These are phyloP conservation scores for Cryptocephalus moraei DNA, from an alignment of 2,888 invertebrate species.

Conservation along the genomic window DNA sequence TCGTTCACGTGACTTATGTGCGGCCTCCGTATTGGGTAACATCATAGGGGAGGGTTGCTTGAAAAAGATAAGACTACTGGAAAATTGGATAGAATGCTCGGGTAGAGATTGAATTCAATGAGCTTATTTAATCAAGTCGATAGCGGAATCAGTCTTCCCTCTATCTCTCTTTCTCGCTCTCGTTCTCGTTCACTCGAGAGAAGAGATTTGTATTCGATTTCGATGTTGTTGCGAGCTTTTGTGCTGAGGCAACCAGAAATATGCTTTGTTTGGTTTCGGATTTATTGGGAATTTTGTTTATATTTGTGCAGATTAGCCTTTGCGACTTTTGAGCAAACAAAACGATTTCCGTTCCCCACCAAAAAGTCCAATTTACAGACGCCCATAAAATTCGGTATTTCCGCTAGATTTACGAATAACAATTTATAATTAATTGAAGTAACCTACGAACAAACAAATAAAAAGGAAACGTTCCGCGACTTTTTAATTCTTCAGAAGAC, in stretches of 20 bases:
- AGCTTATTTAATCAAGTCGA: conserved; percentile 35
- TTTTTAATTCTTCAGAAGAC: too few species aligned
- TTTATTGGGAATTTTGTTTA: conserved; percentile 8
- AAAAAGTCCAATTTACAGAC: too few species aligned
- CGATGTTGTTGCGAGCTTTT: neutral
- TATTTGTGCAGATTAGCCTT: too few species aligned
- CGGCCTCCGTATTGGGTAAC: conserved; percentile 31
- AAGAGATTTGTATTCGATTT: neutral
- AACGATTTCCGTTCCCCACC: too few species aligned
- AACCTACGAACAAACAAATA: too few species aligned
- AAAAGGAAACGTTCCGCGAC: too few species aligned
- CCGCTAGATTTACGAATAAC: too few species aligned
- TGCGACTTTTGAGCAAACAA: too few species aligned
- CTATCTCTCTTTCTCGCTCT: conserved; percentile 4
- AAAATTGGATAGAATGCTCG: conserved; percentile 38
- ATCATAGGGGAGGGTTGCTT: conserved; percentile 31
- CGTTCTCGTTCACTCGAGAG: conserved; percentile 4
- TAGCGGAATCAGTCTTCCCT: conserved; percentile 18
- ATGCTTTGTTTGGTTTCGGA: conserved; percentile 15
- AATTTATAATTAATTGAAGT: too few species aligned
- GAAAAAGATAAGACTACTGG: conserved; percentile 36
- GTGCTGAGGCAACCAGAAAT: conserved; percentile 14
- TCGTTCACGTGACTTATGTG: conserved; percentile 30
- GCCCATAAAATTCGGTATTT: too few species aligned
- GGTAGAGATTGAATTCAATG: conserved; percentile 37